These are phyloP conservation scores for Amazona ochrocephala DNA, from an alignment of 2,797 vertebrate species.

Conservation along the genomic window DNA sequence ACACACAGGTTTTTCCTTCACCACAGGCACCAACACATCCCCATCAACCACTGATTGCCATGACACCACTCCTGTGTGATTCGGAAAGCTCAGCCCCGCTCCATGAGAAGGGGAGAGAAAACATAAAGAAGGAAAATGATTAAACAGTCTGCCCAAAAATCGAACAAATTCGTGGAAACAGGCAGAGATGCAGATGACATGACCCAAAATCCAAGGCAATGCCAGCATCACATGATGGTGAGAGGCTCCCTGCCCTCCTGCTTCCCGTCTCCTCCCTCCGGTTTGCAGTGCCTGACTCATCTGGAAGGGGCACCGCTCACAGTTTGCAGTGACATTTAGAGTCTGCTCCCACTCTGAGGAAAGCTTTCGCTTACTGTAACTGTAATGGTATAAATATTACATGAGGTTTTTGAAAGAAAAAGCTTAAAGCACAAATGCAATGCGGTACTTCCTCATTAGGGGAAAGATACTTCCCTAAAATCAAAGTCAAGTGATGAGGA, in stretches of 20 bases:
- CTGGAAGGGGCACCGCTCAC: not conserved
- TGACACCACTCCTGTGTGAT: not conserved
- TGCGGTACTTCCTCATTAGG: not conserved
- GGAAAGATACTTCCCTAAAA: not conserved
- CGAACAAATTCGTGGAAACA: not conserved
- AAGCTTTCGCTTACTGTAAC: not conserved
- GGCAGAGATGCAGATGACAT: not conserved
- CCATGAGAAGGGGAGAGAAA: accelerated
- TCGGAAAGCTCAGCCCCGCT: not conserved
- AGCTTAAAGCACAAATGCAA: not conserved
- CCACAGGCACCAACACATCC: not conserved
- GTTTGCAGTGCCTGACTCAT: not conserved
- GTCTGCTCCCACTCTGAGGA: not conserved
- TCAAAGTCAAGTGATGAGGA: not conserved
- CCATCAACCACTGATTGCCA: not conserved
- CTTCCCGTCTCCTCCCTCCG: not conserved
- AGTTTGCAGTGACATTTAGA: not conserved
- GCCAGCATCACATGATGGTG: not conserved
- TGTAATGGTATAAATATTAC: not conserved
- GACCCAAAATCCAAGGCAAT: not conserved
- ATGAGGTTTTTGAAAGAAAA: not conserved
- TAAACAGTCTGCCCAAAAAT: not conserved
- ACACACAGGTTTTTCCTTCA: not conserved
- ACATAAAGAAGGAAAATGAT: not conserved
- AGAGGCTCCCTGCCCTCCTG: not conserved